Evolutionary conservation across 2,888 invertebrate genomes (phyloP).

Genomic region (Lycaena phlaeas): DNA sequence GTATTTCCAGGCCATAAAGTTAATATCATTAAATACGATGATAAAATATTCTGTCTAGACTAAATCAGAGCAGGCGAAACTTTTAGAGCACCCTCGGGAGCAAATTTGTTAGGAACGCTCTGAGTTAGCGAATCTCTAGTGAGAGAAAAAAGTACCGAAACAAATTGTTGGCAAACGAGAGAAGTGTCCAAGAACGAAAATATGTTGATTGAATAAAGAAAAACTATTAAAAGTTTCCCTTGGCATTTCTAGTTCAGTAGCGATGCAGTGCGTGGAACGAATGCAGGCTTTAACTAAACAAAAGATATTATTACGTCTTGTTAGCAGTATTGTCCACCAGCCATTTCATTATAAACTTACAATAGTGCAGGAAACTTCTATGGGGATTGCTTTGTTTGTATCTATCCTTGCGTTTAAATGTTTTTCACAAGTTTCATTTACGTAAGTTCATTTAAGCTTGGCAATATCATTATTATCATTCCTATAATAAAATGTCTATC

Average conservation of each 20-base stretch:
- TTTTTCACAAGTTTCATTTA: constrained; percentile 1
- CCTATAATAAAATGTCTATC: too few species aligned
- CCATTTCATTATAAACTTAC: constrained; percentile 8
- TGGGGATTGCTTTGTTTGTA: constrained; percentile 15
- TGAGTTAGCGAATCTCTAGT: constrained; percentile 40
- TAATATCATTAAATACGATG: constrained; percentile 23
- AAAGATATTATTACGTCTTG: constrained; percentile 21
- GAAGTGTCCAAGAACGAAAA: constrained; percentile 66
- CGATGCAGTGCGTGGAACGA: constrained; percentile 37
- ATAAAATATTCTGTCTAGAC: constrained; percentile 48
- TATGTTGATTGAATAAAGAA: constrained; percentile 72
- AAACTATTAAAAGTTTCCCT: constrained; percentile 67
- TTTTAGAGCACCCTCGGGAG: constrained; percentile 49
- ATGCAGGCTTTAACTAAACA: constrained; percentile 23
- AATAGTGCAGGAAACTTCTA: constrained; percentile 21
- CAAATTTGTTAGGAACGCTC: constrained; percentile 50
- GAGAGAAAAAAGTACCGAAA: constrained; percentile 55
- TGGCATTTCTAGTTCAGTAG: constrained; percentile 50
- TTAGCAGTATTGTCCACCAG: constrained; percentile 18
- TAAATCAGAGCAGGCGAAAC: constrained; percentile 39
- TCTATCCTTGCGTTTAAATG: constrained; percentile 2
- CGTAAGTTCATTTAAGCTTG: too few species aligned
- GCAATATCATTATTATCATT: too few species aligned
- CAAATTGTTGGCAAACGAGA: constrained; percentile 66
- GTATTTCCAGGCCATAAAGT: constrained; percentile 15